A percentile compares a stretch with the other conserved stretches of the same genome.
Evolutionary conservation across 2,888 invertebrate genomes (phyloP).

Genomic region (Phyllotreta striolata): DNA sequence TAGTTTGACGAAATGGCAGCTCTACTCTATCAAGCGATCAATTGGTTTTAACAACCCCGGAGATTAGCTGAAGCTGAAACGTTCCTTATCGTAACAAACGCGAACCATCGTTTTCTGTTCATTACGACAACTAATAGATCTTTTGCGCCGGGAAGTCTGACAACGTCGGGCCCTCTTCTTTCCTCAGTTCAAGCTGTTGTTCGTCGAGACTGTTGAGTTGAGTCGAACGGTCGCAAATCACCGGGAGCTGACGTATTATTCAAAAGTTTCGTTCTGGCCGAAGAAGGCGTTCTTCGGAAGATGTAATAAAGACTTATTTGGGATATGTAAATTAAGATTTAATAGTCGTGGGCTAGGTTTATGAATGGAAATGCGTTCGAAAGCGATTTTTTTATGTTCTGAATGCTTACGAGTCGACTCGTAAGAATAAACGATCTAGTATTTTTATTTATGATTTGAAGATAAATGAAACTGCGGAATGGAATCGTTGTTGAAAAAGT

Average conservation of each 20-base stretch:
- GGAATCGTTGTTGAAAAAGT: too few relatives aligned
- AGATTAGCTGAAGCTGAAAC: too few relatives aligned
- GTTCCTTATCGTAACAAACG: too few relatives aligned
- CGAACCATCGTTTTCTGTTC: too few relatives aligned
- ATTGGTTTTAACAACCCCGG: too few relatives aligned
- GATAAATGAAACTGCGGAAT: too few relatives aligned
- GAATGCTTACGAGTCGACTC: neutral
- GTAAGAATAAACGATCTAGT: too few relatives aligned
- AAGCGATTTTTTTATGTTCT: conserved; percentile 12
- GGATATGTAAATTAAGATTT: conserved; percentile 18
- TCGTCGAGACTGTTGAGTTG: conserved; percentile 8
- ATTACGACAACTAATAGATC: too few relatives aligned
- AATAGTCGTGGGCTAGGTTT: conserved; percentile 7
- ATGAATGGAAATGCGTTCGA: conserved; percentile 15
- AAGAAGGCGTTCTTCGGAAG: conserved; percentile 6
- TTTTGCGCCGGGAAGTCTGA: neutral
- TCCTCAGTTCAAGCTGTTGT: conserved; percentile 19
- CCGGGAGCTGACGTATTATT: conserved; percentile 16
- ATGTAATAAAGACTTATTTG: conserved; percentile 19
- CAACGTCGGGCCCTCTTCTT: conserved; percentile 8
- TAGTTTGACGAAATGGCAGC: too few relatives aligned
- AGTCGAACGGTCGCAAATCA: conserved; percentile 21
- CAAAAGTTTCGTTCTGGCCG: conserved; percentile 17
- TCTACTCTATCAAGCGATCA: too few relatives aligned
- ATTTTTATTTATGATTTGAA: too few relatives aligned